Evolutionary conservation across 92 coral and sea anemone genomes (phyloP).

Genomic region (Paragorgia papillata): DNA sequence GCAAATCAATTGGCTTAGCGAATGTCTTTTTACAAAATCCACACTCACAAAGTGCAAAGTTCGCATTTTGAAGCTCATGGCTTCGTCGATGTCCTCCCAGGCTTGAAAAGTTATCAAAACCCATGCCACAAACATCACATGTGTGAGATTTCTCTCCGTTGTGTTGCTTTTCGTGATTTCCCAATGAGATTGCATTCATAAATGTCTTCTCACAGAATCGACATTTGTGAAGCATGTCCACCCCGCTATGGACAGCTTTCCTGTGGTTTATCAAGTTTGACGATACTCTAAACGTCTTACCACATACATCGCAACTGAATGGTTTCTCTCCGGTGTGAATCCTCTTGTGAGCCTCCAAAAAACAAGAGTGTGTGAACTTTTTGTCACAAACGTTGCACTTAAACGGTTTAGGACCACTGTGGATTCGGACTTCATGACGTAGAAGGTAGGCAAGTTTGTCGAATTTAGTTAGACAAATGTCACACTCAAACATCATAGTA

Average conservation of each 20-base stretch:
- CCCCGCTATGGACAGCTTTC: background rate
- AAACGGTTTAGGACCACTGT: too few species aligned
- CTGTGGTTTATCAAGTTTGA: slow-evolving; percentile 10
- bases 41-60: too few species aligned
- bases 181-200: slow-evolving; percentile 7
- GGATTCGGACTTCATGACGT: too few species aligned
- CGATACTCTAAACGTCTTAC: background rate
- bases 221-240: slow-evolving; percentile 10
- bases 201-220: slow-evolving; percentile 21
- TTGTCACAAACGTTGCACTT: slow-evolving; percentile 16
- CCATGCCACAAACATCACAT: slow-evolving; percentile 22
- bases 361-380: background rate
- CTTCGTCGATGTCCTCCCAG: too few species aligned
- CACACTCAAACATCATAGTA: too few species aligned
- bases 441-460: too few species aligned
- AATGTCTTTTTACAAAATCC: too few species aligned
- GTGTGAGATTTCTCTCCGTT: slow-evolving; percentile 16
- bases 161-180: slow-evolving; percentile 6
- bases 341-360: slow-evolving; percentile 3
- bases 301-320: slow-evolving; percentile 5
- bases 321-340: slow-evolving; percentile 7
- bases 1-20: too few species aligned
- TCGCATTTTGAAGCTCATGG: too few species aligned
- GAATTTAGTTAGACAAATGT: too few species aligned
- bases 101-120: background rate